Percentiles rank a stretch among this genome's conserved stretches.
Evolutionary conservation across 2,797 vertebrate genomes (phyloP).

Genomic region (Sorex maritimensis): DNA sequence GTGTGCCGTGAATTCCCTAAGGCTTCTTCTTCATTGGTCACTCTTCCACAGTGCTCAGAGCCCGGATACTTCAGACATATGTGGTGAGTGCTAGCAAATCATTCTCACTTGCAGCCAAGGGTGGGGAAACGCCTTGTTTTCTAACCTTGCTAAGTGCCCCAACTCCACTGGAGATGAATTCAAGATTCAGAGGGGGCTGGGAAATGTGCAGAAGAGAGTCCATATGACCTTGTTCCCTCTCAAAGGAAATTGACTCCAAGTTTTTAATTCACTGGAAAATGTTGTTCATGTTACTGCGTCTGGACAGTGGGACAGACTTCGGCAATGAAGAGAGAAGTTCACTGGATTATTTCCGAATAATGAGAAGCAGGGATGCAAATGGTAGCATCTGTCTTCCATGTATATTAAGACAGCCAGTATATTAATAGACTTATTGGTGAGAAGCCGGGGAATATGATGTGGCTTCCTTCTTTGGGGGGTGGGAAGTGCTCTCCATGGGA

Average conservation of each 20-base stretch:
- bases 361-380: not conserved
- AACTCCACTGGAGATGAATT: no score
- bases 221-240: not conserved
- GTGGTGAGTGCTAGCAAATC: not conserved
- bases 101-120: not conserved
- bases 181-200: not conserved
- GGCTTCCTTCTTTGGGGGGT: not conserved
- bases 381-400: not conserved
- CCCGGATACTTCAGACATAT: not conserved
- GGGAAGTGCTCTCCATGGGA: not conserved
- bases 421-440: slow-evolving; percentile 1
- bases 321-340: not conserved
- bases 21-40: not conserved
- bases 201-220: not conserved
- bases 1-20: not conserved
- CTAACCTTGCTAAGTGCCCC: not conserved
- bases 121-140: not conserved
- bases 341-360: not conserved
- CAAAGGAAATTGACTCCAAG: not conserved
- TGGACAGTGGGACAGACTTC: not conserved
- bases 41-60: no score
- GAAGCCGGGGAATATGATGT: not conserved
- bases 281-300: not conserved
- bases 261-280: slow-evolving; percentile 13
- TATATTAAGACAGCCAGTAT: not conserved